These are phyloP conservation scores for Phenganax stokvisi DNA, from an alignment of 92 coral and sea anemone genomes.

Conservation along the genomic window DNA sequence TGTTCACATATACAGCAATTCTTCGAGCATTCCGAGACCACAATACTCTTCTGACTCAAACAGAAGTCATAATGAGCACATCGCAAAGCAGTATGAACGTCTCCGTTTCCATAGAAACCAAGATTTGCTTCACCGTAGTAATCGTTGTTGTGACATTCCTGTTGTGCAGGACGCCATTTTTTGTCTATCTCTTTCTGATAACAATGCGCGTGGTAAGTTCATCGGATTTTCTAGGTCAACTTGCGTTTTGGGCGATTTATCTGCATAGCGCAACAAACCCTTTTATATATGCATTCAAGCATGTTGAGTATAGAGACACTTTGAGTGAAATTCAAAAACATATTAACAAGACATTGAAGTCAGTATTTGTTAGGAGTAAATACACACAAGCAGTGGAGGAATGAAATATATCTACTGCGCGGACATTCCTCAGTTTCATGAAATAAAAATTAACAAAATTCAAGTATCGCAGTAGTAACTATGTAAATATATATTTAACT, in stretches of 20 bases:
- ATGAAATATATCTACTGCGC: neutral
- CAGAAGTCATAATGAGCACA: constrained; percentile 53
- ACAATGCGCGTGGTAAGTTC: constrained; percentile 54
- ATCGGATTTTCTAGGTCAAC: constrained; percentile 72
- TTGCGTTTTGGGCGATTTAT: constrained; percentile 93
- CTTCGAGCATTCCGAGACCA: constrained; percentile 61
- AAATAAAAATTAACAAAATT: too few species aligned
- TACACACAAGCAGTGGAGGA: constrained; percentile 18
- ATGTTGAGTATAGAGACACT: constrained; percentile 73
- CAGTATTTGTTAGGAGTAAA: constrained; percentile 3
- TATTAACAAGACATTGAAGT: constrained; percentile 25
- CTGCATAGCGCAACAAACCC: constrained; percentile 93
- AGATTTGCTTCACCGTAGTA: constrained; percentile 61
- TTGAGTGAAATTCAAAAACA: constrained; percentile 53
- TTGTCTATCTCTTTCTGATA: constrained; percentile 61
- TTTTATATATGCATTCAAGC: constrained; percentile 84
- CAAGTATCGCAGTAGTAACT: too few species aligned
- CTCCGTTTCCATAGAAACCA: constrained; percentile 61
- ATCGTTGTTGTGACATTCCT: constrained; percentile 63
- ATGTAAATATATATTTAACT: too few species aligned
- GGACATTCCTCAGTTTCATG: neutral
- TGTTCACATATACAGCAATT: constrained; percentile 63
- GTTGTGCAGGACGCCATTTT: constrained; percentile 83
- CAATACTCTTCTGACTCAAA: constrained; percentile 52
- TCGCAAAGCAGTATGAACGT: constrained; percentile 59